A percentile compares a stretch with the other conserved stretches of the same genome.
Conservation (phyloP, 35 echinoderm and acorn worm species). For the Heliocidaris erythrogramma region DNA sequence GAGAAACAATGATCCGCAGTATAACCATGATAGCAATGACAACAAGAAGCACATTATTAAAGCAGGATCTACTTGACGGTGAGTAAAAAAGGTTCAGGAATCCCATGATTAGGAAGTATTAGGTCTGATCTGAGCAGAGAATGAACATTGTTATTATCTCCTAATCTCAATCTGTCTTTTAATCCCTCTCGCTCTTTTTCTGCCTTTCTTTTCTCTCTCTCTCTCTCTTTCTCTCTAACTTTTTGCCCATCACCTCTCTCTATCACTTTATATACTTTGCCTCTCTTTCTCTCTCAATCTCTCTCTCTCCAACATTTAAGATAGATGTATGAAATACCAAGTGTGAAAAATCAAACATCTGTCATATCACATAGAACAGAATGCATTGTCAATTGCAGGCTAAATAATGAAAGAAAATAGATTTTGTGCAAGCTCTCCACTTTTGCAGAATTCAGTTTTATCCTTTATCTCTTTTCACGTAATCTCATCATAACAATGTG, state of each 20-base stretch:
- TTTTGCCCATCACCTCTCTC: background rate
- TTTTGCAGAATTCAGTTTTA: too few relatives aligned
- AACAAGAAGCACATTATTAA: background rate
- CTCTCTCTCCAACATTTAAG: background rate
- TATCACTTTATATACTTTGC: background rate
- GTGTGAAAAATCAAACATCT: too few relatives aligned
- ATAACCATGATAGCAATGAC: background rate
- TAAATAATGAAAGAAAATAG: too few relatives aligned
- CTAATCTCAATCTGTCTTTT: background rate
- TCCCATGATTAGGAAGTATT: background rate
- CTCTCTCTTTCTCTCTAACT: background rate
- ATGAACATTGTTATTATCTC: background rate
- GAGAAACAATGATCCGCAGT: background rate
- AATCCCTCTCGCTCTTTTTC: background rate
- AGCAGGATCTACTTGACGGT: background rate
- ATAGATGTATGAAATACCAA: too few relatives aligned
- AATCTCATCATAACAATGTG: too few relatives aligned
- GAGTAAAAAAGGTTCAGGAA: background rate
- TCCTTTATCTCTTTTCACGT: too few relatives aligned
- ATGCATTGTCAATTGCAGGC: too few relatives aligned
- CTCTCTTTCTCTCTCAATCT: background rate
- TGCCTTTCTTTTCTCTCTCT: background rate
- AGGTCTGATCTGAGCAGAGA: slow-evolving; percentile 5
- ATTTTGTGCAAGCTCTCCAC: too few relatives aligned
- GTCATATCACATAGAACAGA: too few relatives aligned